A percentile compares a stretch with the other conserved stretches of the same genome.
Conservation (phyloP, 1,140 invertebrate species). For the Zaprionus ornatus region DNA sequence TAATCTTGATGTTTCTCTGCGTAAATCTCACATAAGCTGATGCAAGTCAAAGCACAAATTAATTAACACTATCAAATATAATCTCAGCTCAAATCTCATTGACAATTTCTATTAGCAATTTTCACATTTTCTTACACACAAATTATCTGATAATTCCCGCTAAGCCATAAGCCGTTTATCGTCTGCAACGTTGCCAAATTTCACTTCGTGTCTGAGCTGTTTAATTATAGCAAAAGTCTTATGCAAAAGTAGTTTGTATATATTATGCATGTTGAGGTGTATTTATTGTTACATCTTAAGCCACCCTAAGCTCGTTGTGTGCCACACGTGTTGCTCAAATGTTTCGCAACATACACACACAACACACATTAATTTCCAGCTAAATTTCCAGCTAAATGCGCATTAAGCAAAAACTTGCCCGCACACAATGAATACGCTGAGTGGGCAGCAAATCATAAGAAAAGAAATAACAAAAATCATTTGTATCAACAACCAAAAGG, state of each 20-base stretch:
- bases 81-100: not conserved
- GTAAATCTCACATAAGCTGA: not conserved
- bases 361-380: conserved; percentile 56
- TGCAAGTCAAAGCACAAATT: not conserved
- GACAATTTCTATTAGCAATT: conserved; percentile 2
- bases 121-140: not conserved
- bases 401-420: conserved; percentile 42
- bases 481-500: conserved; percentile 28
- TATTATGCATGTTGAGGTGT: not conserved
- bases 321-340: conserved; percentile 49
- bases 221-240: conserved; percentile 32
- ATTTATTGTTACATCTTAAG: conserved; percentile 44
- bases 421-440: conserved; percentile 47
- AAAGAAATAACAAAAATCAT: conserved; percentile 16
- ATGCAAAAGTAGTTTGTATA: not conserved
- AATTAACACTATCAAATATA: not conserved
- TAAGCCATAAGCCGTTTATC: conserved; percentile 25
- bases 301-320: conserved; percentile 37
- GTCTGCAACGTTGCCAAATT: conserved; percentile 7
- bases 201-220: conserved; percentile 6
- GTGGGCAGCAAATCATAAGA: conserved; percentile 44
- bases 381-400: conserved; percentile 55
- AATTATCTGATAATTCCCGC: not conserved
- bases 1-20: not conserved
- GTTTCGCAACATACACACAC: not conserved